These are phyloP conservation scores for Ctenosaura bakeri DNA, from an alignment of 2,797 vertebrate species.

Conservation along the genomic window DNA sequence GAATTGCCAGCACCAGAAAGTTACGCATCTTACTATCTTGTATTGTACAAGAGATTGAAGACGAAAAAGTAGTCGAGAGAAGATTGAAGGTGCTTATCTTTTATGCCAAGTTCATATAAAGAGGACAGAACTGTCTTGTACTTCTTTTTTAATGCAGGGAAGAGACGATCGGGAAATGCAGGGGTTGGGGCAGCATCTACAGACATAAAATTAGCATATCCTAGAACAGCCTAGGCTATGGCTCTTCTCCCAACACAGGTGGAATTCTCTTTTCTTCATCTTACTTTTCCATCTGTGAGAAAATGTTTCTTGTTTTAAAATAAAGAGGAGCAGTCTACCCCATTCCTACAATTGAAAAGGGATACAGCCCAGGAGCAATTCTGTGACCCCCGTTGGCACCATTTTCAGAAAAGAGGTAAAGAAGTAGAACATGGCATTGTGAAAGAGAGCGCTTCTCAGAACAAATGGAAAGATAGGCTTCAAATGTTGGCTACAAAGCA, in stretches of 20 bases:
- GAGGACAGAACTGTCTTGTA: not conserved
- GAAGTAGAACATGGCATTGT: not conserved
- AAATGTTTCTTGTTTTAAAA: not conserved
- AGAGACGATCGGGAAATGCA: not conserved
- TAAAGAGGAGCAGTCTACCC: not conserved
- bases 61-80: not conserved
- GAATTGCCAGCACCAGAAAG: not conserved
- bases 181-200: not conserved
- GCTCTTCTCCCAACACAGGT: not conserved
- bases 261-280: too few species aligned
- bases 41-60: not conserved
- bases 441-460: not conserved
- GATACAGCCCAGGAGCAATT: slow-evolving; percentile 1
- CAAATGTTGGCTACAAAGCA: not conserved
- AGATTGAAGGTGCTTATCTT: slow-evolving; percentile 25
- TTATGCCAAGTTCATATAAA: slow-evolving; percentile 10
- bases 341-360: not conserved
- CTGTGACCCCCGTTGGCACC: not conserved
- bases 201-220: not conserved
- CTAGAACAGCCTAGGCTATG: not conserved
- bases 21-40: not conserved
- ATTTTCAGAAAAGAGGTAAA: not conserved
- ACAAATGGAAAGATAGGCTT: not conserved
- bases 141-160: not conserved
- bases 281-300: not conserved